A percentile compares a stretch with the other conserved stretches of the same genome.
phyloP scores from a whole-genome alignment of 2,888 invertebrate genomes.

The Megaustenia siamemsis region DNA sequence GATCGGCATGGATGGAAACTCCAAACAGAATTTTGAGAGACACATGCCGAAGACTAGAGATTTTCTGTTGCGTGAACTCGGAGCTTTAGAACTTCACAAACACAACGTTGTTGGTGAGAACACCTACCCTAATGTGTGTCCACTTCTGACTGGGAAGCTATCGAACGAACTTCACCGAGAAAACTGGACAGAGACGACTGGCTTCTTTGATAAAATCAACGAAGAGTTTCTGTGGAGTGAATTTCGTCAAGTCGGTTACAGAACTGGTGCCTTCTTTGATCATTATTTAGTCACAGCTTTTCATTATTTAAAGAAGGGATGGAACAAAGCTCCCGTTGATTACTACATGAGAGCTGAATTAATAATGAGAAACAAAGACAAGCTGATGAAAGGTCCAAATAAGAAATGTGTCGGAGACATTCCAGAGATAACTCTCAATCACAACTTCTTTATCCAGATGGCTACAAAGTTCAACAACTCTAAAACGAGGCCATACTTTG shows the following conservation, averaged over 20 bases:
- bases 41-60: slow-evolving; percentile 35
- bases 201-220: neutral
- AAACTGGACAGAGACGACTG: neutral
- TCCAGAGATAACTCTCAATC: slow-evolving; percentile 3
- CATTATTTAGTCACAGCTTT: slow-evolving; percentile 1
- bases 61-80: neutral
- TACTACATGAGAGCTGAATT: slow-evolving; percentile 21
- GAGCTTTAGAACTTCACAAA: slow-evolving; percentile 19
- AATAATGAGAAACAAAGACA: neutral
- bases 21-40: slow-evolving; percentile 36
- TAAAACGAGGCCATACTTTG: slow-evolving; percentile 14
- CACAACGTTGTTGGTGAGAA: slow-evolving; percentile 18
- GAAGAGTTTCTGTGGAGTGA: slow-evolving; percentile 33
- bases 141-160: slow-evolving; percentile 26
- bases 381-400: neutral
- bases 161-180: too few relatives aligned
- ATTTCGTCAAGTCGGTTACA: slow-evolving; percentile 25
- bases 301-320: slow-evolving; percentile 36
- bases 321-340: slow-evolving; percentile 16
- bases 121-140: neutral
- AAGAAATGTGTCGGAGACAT: slow-evolving; percentile 30
- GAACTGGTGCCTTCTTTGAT: slow-evolving; percentile 14
- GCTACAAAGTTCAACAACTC: slow-evolving; percentile 23
- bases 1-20: slow-evolving; percentile 43
- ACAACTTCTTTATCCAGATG: slow-evolving; percentile 25